These are phyloP conservation scores for Tetheella fluctuosa DNA, from an alignment of 2,888 invertebrate genomes.

Conservation along the genomic window DNA sequence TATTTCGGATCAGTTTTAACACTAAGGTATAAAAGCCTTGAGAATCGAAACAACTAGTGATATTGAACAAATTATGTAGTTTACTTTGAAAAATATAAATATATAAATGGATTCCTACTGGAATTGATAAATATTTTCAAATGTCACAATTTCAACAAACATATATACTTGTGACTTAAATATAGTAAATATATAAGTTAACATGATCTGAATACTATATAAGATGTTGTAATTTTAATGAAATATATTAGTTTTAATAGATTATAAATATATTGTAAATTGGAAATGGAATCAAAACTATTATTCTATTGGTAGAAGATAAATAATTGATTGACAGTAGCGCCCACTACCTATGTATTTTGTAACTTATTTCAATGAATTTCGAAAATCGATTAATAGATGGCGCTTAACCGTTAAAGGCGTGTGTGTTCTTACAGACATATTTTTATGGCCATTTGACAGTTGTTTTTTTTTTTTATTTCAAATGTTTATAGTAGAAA, in stretches of 20 bases:
- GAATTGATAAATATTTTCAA: background rate
- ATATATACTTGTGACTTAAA: background rate
- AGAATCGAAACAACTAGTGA: too few relatives aligned
- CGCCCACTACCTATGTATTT: too few relatives aligned
- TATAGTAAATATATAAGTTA: background rate
- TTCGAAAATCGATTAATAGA: background rate
- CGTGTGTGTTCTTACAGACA: background rate
- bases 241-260: background rate
- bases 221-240: constrained; percentile 1
- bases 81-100: too few relatives aligned
- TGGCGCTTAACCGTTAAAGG: too few relatives aligned
- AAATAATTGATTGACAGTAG: too few relatives aligned
- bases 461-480: too few relatives aligned
- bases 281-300: background rate
- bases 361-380: too few relatives aligned
- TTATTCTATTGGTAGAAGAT: background rate
- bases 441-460: background rate
- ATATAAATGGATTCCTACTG: too few relatives aligned
- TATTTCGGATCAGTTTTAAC: too few relatives aligned
- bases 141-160: background rate
- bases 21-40: too few relatives aligned
- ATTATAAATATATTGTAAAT: background rate
- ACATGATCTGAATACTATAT: constrained; percentile 18
- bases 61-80: too few relatives aligned
- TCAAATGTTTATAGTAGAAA: background rate